Evolutionary conservation across 2,888 invertebrate genomes (phyloP), one percentile per base, ranked within the genome.

Genomic region (Melolontha melolontha): DNA sequence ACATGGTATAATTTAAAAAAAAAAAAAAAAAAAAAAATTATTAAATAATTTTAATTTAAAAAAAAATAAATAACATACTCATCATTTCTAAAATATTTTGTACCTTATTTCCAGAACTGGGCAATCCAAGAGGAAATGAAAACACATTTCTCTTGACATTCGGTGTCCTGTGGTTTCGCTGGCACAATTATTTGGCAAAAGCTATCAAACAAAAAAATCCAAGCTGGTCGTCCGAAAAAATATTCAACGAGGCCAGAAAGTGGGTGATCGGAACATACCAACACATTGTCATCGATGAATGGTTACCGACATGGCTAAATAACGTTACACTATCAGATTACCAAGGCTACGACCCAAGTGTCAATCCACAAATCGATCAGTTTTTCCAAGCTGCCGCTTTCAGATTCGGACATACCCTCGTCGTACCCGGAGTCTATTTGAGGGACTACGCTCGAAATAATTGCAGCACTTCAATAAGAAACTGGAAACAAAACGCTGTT

Each of bases 341-440:
- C 72, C 55, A 72, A 79, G 84, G 82, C 59, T 88, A 88, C 76
- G 81, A 88, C 74, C 84, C 86, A 1, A 82, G 81, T 66, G 78
- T 86, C 41, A 85, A 89, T 78, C 88, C 89, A 5, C 87, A 88
- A 76, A 86, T 89, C 44, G 86, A 86, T 66, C 87, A 88, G 71
- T 86, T 88, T 72, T 89, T 89, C 73, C 88, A 89, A 79, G 80
- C 87, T 6, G 87, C 88, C 5, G 88, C 88, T 2, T 88, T 88
- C 83, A 80, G 88, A 71, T 88, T 87, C 77, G 88, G 88, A 0
- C 87, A 88, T 73, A 88, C 88, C 1, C 77, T 88, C 40, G 87
- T 88, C 6, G 84, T 87, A 14, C 84, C 87, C 34, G 88, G 86
- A 10, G 86, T 87, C 0, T 85, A 86, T 72, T 75, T 86, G 47